Evolutionary conservation across 2,888 invertebrate genomes (phyloP), one percentile per base, ranked within the genome.

Genomic region (Apotomis turbidana): DNA sequence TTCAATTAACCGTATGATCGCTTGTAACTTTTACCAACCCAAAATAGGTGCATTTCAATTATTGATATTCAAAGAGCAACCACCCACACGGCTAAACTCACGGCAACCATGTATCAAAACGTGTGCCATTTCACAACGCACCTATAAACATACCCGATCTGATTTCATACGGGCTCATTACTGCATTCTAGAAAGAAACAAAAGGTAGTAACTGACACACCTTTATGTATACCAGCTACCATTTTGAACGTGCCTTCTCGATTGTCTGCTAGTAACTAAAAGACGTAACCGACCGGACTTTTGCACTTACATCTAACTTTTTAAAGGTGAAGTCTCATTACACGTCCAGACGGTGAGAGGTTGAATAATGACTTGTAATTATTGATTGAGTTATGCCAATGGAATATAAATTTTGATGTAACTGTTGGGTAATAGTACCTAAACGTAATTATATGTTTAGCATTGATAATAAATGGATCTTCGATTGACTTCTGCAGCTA

Each of bases 61-160:
- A 89, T 88, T 87, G 84, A 86, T 85, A 89, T 87, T 83, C 85
- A 79, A 76, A 72, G 76, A 75, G 78, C 79, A 83, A 76, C 78
- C 74, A 76, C 76, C 87, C 80, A 85, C 86, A 77, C 81, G 74
- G 73, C 68, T 62, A 71, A 72, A 74, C 62, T 72, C 74, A 75
- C 76, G 78, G 77, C 76, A 78, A 68, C 71, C 72, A 74, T 58
- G 63, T 59, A 72, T 72, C 72, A 72, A 72, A 72, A 68, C 68
- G 62, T 49, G 67, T 51, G 62, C 51, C 15, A 58, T 72, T 72
- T 72, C 68, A 58, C 68, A 72, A 63, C 46, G 41, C 55, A 66
- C 46, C n/a, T 62, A 70, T 46, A 15, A 41, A 58, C 54, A 44
- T 10, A 72, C 68, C 68, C 63, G 68, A 68, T 58, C 68, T 54